Evolutionary conservation across 2,888 invertebrate species (phyloP), one percentile per base, ranked within the genome.

Genomic region (Minunthozetes semirufus): DNA sequence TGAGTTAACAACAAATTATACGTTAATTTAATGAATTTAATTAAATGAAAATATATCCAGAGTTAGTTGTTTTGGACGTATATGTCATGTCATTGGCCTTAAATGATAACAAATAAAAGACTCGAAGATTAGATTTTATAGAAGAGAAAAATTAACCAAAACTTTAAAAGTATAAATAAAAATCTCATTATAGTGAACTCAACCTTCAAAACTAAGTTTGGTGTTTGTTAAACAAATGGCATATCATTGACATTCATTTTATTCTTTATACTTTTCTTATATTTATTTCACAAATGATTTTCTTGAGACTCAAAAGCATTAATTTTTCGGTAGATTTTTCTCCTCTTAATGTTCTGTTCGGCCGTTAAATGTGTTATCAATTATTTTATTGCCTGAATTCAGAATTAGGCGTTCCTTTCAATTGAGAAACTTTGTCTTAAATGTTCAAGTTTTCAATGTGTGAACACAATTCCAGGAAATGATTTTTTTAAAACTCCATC

Each of bases 41-140:
- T 50, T 50, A 50, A 50, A 50, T 50, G 50, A 19, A 50, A 50
- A 50, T 1, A 53, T 25, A 19, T 50, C n/a, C 25, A 53, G 19
- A 53, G 13, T 27, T 61, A 53, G 13, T 27, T 61, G 27, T 25
- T 19, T 1, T 11, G 17, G 27, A 61, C n/a, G 61, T 61, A 61
- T n/a, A n/a, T n/a, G n/a, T n/a, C n/a, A n/a, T 61, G 61, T 61
- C 61, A 61, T 61, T 61, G 61, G 27, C 61, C 61, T 29, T 27
- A 25, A 50, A 50, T 50, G 4, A 50, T n/a, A n/a, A n/a, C n/a
- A 50, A 50, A n/a, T n/a, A 50, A 19, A 50, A 19, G 19, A 50
- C 50, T 9, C 19, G 5, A 19, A 50, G n/a, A 50, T 19, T 19
- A 50, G 50, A 19, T 19, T 50, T 50, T 50, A 11, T 1, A 42